Base-by-base conservation (phyloP, 2,888 invertebrate species). In the Tenthredo distinguenda region DNA sequence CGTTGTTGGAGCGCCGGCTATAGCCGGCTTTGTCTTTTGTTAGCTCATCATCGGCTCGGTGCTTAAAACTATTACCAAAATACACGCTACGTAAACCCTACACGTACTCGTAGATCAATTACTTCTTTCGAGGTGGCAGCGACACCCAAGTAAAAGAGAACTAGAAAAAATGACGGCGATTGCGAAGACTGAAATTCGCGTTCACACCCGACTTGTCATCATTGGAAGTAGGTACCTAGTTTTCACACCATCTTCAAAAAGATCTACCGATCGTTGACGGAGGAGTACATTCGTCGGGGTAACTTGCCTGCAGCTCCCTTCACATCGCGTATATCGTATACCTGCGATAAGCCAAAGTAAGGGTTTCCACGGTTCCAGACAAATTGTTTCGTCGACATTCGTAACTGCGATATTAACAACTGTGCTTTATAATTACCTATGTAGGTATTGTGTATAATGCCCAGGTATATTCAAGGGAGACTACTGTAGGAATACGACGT, bases 1-100 rank as follows among this genome's bases (percentile, higher is more conserved):
- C 90, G 88, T 88, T 90, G 90, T 89, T 88, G 88, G 93, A 93
- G 93, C 93, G 93, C 93, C 92, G 89, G 88, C 88, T 90, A 89
- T 89, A 37, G 58, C 47, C 62, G 15, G 62, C 40, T 81, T 81
- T 65, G 43, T 81, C 62, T 81, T 65, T 40, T 26, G 62, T 81
- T 21, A 40, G 81, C 81, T 65, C 37, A 40, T 18, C 50, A n/a
- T 77, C 31, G 37, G 21, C 26, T 31, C 34, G 77, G 31, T 76
- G 74, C 26, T 74, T 37, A 62, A 10, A 62, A 37, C 34, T 34
- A 37, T 37, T 71, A 71, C 71, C 71, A n/a, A 71, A 71, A 71
- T 71, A 71, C 34, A 34, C 12, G 37, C 15, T 34, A 37, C 7
- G 18, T n/a, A 34, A 37, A 62, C 7, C 21, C n/a, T 10, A 10